phyloP scores from a whole-genome alignment of 2,113 vertebrate genomes.

The Orientallactaga bullata region DNA sequence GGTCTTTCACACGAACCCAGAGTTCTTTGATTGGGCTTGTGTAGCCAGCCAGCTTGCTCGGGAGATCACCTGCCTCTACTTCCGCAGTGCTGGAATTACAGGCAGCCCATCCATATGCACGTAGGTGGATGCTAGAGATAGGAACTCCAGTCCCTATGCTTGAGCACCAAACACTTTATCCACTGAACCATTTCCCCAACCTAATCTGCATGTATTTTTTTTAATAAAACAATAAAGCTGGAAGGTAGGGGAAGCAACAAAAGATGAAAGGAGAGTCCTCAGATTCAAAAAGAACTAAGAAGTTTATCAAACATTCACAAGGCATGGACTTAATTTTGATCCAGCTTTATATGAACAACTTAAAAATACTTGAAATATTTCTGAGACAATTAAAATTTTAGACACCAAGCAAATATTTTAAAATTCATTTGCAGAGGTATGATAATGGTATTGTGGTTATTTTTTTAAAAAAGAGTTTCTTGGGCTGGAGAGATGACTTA shows the following conservation, averaged over 20 bases:
- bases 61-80: no score
- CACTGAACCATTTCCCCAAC: no score
- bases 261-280: background rate
- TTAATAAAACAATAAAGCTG: background rate
- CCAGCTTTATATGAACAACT: background rate
- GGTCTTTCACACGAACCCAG: no score
- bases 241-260: background rate
- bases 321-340: background rate
- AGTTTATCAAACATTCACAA: background rate
- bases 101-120: no score
- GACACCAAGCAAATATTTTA: background rate
- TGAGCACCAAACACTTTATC: no score
- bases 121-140: no score
- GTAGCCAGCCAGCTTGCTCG: no score
- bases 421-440: background rate
- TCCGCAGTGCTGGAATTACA: no score
- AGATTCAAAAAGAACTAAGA: background rate
- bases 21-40: no score
- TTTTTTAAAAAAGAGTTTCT: background rate
- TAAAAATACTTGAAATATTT: slow-evolving; percentile 1
- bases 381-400: slow-evolving; percentile 2
- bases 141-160: no score
- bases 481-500: no score
- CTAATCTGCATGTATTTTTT: no score
- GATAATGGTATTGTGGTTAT: background rate